Percentiles rank a stretch among this genome's conserved stretches.
Conservation (phyloP, 2,888 invertebrate genomes). For the Nycteola revayana region DNA sequence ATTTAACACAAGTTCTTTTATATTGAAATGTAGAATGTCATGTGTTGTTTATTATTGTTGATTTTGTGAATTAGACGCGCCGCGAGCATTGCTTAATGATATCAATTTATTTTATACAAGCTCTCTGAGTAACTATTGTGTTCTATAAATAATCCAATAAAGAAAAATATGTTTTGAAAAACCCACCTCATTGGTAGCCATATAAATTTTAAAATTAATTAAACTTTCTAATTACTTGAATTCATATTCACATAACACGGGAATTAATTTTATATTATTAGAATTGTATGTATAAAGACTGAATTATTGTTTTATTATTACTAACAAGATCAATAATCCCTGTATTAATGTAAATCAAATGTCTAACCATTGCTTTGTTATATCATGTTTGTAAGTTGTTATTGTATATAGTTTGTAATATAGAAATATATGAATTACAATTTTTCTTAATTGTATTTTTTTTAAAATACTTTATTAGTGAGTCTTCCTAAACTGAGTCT, state of each 20-base stretch:
- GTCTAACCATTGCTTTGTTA: constrained; percentile 19
- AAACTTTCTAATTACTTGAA: no score
- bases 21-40: no score
- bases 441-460: neutral
- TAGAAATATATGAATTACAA: constrained; percentile 14
- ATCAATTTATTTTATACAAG: constrained; percentile 17
- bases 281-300: constrained; percentile 34
- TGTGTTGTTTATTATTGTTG: no score
- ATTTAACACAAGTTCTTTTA: constrained; percentile 12
- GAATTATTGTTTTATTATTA: constrained; percentile 20
- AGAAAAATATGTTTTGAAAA: no score
- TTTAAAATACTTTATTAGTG: neutral
- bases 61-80: no score
- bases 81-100: neutral
- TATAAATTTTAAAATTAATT: no score
- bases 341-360: constrained; percentile 26
- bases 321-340: constrained; percentile 8
- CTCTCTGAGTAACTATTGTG: constrained; percentile 27
- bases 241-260: no score
- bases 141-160: constrained; percentile 12
- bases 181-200: no score
- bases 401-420: constrained; percentile 45
- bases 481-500: neutral
- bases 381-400: constrained; percentile 35
- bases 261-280: no score